These are phyloP conservation scores for Epinotia brunnichana DNA, from an alignment of 2,888 invertebrate species.

Conservation along the genomic window DNA sequence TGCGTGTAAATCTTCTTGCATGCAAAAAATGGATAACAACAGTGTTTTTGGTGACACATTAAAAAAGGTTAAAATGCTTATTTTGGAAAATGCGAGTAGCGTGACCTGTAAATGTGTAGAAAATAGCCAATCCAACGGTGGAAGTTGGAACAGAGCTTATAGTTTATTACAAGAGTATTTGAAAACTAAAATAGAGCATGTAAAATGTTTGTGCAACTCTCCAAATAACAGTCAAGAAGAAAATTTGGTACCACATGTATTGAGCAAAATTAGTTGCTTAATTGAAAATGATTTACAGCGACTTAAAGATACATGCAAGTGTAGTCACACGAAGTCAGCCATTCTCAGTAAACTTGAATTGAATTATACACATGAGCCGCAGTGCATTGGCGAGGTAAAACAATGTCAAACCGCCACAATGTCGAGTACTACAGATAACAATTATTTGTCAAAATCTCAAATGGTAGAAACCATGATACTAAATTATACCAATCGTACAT, in stretches of 20 bases:
- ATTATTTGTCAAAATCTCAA: neutral
- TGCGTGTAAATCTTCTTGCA: slow-evolving; percentile 58
- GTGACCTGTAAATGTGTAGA: slow-evolving; percentile 61
- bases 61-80: slow-evolving; percentile 66
- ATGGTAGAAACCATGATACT: slow-evolving; percentile 21
- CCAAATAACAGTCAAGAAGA: slow-evolving; percentile 53
- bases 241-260: slow-evolving; percentile 58
- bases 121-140: slow-evolving; percentile 48
- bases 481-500: slow-evolving; percentile 49
- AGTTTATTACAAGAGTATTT: slow-evolving; percentile 75
- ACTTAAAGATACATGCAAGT: slow-evolving; percentile 62
- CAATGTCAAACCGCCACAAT: neutral
- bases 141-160: slow-evolving; percentile 74
- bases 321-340: slow-evolving; percentile 48
- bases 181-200: slow-evolving; percentile 71
- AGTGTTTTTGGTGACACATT: slow-evolving; percentile 62
- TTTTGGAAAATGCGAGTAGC: slow-evolving; percentile 62
- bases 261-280: slow-evolving; percentile 66
- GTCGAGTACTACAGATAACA: neutral
- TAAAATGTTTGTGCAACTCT: slow-evolving; percentile 63
- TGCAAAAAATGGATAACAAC: slow-evolving; percentile 63
- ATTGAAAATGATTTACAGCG: slow-evolving; percentile 75
- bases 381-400: neutral
- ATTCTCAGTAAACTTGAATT: slow-evolving; percentile 16
- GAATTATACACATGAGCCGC: neutral